Conservation (phyloP, 2,113 vertebrate genomes). For the Oostethus manadensis region DNA sequence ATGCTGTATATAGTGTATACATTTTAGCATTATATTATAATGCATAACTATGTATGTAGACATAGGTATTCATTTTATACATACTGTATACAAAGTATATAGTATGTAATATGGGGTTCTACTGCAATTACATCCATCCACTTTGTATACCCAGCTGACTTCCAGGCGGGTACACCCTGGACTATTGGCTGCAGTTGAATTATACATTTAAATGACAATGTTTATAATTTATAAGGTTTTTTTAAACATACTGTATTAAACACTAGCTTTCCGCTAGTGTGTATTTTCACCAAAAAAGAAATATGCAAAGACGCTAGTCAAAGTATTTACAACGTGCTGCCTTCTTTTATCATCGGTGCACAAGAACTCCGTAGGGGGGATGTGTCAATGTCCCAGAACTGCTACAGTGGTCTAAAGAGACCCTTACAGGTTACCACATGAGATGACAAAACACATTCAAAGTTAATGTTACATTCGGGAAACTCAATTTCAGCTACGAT, state of each 20-base stretch:
- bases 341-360: conserved; percentile 41
- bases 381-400: conserved; percentile 30
- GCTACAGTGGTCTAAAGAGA: conserved; percentile 3
- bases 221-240: no score
- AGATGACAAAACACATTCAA: conserved; percentile 35
- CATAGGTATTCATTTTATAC: no score
- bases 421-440: conserved; percentile 28
- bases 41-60: no score
- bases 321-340: conserved; percentile 61
- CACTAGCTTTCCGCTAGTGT: not conserved
- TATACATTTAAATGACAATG: no score
- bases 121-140: no score
- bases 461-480: not conserved
- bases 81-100: no score
- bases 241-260: conserved; percentile 1
- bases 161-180: no score
- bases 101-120: no score
- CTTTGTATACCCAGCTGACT: no score
- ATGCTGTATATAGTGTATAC: no score
- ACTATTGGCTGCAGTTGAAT: no score
- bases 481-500: not conserved
- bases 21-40: no score
- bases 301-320: not conserved
- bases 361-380: conserved; percentile 47
- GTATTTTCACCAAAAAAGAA: not conserved